phyloP scores from a whole-genome alignment of 1,140 invertebrate species.

The Saxidomus purpurata region DNA sequence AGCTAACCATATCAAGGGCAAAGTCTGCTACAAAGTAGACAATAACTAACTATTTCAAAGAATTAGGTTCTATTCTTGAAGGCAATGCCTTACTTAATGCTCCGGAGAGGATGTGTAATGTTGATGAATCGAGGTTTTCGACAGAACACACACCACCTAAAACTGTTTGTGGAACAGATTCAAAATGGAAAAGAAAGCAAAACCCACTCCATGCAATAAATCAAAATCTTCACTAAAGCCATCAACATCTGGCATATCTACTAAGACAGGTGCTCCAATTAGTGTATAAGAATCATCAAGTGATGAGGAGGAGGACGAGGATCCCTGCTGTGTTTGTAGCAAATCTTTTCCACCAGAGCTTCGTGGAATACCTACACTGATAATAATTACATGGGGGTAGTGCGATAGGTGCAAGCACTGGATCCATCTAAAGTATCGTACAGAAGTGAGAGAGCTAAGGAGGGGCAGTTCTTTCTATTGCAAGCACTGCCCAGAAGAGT shows the following conservation, averaged over 20 bases:
- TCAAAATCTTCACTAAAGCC: not conserved
- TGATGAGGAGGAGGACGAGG: not conserved
- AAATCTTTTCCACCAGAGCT: not conserved
- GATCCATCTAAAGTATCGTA: slow-evolving; percentile 25
- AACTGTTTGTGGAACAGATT: slow-evolving; percentile 37
- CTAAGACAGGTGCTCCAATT: not conserved
- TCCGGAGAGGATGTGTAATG: slow-evolving; percentile 54
- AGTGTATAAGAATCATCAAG: not conserved
- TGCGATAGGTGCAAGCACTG: slow-evolving; percentile 49
- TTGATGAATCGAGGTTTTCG: slow-evolving; percentile 49
- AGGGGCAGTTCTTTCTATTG: not conserved
- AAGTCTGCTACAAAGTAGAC: slow-evolving; percentile 22
- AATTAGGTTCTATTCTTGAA: no score
- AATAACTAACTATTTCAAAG: no score
- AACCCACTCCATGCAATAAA: not conserved
- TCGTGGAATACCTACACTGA: not conserved
- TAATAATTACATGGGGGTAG: slow-evolving; percentile 44
- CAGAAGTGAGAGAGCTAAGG: not conserved
- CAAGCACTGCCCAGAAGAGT: slow-evolving; percentile 2
- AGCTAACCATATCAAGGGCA: slow-evolving; percentile 29
- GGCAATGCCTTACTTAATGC: slow-evolving; percentile 21
- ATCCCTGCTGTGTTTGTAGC: slow-evolving; percentile 52
- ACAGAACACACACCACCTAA: slow-evolving; percentile 42
- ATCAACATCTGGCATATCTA: not conserved
- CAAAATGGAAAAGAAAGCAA: not conserved